A percentile compares a stretch with the other conserved stretches of the same genome.
phyloP scores from a whole-genome alignment of 2,888 invertebrate species.

The Masnerella sp. region DNA sequence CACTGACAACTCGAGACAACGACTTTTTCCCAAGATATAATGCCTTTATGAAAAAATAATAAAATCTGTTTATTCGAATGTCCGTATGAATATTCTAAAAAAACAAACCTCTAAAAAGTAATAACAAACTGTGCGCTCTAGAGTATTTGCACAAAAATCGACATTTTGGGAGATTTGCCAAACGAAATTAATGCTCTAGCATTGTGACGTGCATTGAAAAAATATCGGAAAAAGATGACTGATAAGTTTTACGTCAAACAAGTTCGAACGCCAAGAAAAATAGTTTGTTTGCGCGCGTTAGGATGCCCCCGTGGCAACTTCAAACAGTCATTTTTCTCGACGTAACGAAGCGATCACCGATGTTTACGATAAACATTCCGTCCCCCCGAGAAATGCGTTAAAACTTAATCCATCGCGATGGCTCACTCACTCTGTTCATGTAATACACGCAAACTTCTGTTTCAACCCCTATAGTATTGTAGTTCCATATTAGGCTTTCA shows the following conservation, averaged over 20 bases:
- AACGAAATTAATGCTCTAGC: slow-evolving; percentile 6
- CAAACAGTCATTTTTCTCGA: slow-evolving; percentile 34
- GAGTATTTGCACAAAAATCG: too few species aligned
- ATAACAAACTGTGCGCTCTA: too few species aligned
- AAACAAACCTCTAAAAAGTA: too few species aligned
- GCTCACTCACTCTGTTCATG: slow-evolving; percentile 15
- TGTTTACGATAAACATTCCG: slow-evolving; percentile 42
- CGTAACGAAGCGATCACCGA: slow-evolving; percentile 32
- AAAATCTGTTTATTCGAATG: too few species aligned
- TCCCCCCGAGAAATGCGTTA: slow-evolving; percentile 22
- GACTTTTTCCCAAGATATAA: too few species aligned
- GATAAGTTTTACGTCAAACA: slow-evolving; percentile 21
- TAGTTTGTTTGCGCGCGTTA: slow-evolving; percentile 21
- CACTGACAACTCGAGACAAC: too few species aligned
- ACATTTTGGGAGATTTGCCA: background rate
- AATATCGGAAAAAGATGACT: background rate
- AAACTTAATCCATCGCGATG: slow-evolving; percentile 36
- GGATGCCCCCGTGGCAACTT: slow-evolving; percentile 11
- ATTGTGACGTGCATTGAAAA: slow-evolving; percentile 6
- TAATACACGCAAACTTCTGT: slow-evolving; percentile 15
- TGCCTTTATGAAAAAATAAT: too few species aligned
- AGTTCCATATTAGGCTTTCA: slow-evolving; percentile 18
- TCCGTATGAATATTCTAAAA: too few species aligned
- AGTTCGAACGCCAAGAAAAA: slow-evolving; percentile 27
- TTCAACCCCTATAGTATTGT: slow-evolving; percentile 6